Conservation (phyloP, 1,140 invertebrate genomes). For the Zaprionus davidi region DNA sequence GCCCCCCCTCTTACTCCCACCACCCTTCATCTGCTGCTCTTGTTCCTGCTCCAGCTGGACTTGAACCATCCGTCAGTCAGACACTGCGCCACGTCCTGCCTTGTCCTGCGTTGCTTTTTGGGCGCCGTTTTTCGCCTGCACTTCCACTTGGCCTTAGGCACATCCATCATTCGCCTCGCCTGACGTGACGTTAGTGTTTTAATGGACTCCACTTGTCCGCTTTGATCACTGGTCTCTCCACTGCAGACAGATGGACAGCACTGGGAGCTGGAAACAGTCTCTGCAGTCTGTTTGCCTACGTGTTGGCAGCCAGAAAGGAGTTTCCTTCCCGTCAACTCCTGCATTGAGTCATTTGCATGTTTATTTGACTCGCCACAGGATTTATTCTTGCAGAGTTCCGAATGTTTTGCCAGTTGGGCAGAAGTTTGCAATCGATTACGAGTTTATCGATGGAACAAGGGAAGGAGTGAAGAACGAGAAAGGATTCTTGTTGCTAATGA, state of each 20-base stretch:
- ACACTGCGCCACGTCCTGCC: conserved; percentile 11
- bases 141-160: conserved; percentile 64
- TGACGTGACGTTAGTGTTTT: conserved; percentile 81
- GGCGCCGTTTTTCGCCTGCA: conserved; percentile 55
- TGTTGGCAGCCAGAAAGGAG: conserved; percentile 56
- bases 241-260: conserved; percentile 2
- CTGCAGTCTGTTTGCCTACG: conserved; percentile 32
- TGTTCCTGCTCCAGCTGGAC: neutral
- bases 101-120: conserved; percentile 43
- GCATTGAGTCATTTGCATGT: conserved; percentile 75
- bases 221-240: conserved; percentile 64
- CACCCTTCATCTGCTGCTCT: no score
- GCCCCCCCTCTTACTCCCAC: no score
- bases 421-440: neutral
- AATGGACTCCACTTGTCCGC: conserved; percentile 81
- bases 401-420: neutral
- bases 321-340: conserved; percentile 32
- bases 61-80: conserved; percentile 35
- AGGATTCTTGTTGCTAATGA: neutral
- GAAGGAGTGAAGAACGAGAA: neutral
- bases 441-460: neutral
- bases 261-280: neutral
- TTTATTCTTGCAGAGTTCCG: conserved; percentile 37
- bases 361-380: conserved; percentile 46
- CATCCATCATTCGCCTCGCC: conserved; percentile 72